phyloP scores from a whole-genome alignment of 2,113 vertebrate species.

The Melanerpes formicivorus region DNA sequence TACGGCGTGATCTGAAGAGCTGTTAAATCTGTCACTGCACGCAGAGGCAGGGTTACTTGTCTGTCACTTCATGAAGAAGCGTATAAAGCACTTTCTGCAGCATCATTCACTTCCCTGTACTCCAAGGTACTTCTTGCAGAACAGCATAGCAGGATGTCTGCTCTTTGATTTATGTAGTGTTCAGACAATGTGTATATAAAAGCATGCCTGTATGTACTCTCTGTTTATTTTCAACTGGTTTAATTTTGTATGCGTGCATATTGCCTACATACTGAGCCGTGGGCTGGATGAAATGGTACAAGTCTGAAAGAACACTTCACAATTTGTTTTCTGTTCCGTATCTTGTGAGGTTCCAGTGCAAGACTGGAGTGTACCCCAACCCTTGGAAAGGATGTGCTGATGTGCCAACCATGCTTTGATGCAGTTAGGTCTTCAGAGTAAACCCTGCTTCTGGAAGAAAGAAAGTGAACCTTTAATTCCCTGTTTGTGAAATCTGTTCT shows the following conservation, averaged over 20 bases:
- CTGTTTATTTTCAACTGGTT: background rate
- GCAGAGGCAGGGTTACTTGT: background rate
- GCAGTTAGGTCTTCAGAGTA: background rate
- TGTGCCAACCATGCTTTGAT: background rate
- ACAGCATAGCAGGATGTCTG: background rate
- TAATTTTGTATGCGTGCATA: background rate
- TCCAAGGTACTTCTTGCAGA: background rate
- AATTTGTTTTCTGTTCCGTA: accelerated
- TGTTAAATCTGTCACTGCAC: background rate
- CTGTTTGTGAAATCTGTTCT: background rate
- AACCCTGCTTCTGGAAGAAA: background rate
- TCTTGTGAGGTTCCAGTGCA: accelerated
- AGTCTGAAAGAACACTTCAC: background rate
- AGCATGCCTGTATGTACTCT: background rate
- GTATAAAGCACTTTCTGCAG: background rate
- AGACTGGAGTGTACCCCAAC: background rate
- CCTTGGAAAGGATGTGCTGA: accelerated
- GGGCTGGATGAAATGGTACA: background rate
- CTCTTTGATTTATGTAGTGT: background rate
- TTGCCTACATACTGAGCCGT: background rate
- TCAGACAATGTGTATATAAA: background rate
- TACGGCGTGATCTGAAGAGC: background rate
- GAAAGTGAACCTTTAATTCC: background rate
- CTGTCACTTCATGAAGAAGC: background rate
- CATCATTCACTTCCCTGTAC: background rate